Evolutionary conservation across 2,797 vertebrate species (phyloP), one percentile per base, ranked within the genome.

Genomic region (Lophotriccus pileatus): DNA sequence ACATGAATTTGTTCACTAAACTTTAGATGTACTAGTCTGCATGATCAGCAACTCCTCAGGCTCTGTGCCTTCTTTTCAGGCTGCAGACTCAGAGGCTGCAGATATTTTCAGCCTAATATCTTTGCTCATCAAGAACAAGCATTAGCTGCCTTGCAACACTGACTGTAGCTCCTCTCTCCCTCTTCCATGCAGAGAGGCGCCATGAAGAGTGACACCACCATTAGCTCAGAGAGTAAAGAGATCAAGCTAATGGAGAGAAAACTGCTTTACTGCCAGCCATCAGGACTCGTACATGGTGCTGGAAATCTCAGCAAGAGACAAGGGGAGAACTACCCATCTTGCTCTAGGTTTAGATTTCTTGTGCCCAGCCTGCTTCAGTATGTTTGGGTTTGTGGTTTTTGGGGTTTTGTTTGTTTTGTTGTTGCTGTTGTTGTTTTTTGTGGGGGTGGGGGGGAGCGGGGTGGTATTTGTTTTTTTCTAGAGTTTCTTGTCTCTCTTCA

Each of bases 371-470:
- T 80, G 47, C 60, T 66, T 67, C 41, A 23, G 34, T 77, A 88
- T 22, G 6, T 69, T 69, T 58, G 49, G 4, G 1, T 32, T n/a
- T 28, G 16, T 56, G 9, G 15, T 50, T 50, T 50, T 28, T 10
- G 2, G 0, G 2, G 0, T 0, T 27, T 53, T 72, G 17, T 1
- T 52, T 50, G 36, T 30, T 19, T 34, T 9, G 5, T 46, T 47
- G 44, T 46, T 46, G 22, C 13, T 47, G 46, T 47, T 47, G 46
- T 37, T 9, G 3, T 46, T 47, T 72, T 49, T 2, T 10, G 17
- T 1, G 2, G 15, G 21, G 22, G 37, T 10, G 12, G 37, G 11
- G 37, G 37, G 10, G 43, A 49, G 14, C 0, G 8, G 23, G 9
- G 12, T 32, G 2, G 15, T 60, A 21, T 28, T 78, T 20, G 4